Base-by-base conservation (phyloP, 1,140 invertebrate species). In the Zaprionus africanus region DNA sequence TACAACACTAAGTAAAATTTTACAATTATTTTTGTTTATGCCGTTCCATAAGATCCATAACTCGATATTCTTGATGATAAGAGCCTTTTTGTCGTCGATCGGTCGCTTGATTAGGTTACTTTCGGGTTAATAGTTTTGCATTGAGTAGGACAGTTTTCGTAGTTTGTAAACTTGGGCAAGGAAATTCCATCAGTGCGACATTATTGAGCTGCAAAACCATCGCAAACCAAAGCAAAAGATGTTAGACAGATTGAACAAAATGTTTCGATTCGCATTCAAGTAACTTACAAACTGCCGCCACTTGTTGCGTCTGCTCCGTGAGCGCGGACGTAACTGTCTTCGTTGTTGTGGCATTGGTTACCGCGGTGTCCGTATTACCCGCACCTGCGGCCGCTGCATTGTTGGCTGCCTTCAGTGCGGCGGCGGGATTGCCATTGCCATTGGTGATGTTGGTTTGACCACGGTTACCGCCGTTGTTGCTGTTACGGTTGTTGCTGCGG, bases 1-100 rank as follows among this genome's bases (percentile, higher is more conserved):
- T 88, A 79, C 77, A 88, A 90, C 85, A 88, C 81, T 88, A 88
- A 84, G 71, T 88, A 84, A 90, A 88, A 88, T 88, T 88, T 81
- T 88, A 88, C 84, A 88, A 90, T 77, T 86, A 87, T 66, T 76
- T 38, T 65, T 76, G 70, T 90, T 83, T 74, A 75, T 80, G 73
- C 84, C 77, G 71, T 88, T 76, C 61, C 28, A 31, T 31, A 31
- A 83, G 74, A 81, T 88, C 84, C 81, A 79, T 88, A 76, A 74
- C 84, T 88, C 81, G 81, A 84, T 81, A 73, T 84, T 88, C 74
- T 71, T 81, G 85, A 76, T 88, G 72, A 79, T 86, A 87, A 86
- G 83, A 86, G 82, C 79, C 61, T 77, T 85, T 81, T 87, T 81
- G 43, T 63, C 43, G 64, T 66, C 78, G 84, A 73, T 87, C 84